Conservation (phyloP, 2,888 invertebrate genomes). For the Melitaea athalia region DNA sequence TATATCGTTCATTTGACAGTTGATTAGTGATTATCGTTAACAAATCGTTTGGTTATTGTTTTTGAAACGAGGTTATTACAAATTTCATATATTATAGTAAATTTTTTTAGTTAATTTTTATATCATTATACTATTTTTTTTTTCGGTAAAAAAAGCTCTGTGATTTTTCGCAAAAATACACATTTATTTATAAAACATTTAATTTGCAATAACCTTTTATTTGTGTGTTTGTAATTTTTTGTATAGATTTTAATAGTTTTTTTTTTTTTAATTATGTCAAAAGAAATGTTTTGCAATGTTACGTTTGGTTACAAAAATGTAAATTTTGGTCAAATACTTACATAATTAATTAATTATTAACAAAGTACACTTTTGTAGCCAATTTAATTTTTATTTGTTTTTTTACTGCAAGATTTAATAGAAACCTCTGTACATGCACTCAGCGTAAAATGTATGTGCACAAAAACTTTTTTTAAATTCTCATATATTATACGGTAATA, state of each 20-base stretch:
- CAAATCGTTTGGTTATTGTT: neutral
- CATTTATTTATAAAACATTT: neutral
- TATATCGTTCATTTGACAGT: neutral
- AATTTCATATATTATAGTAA: neutral
- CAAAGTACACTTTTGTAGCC: neutral
- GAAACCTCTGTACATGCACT: neutral
- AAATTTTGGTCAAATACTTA: neutral
- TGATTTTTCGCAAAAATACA: neutral
- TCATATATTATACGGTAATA: too few species aligned
- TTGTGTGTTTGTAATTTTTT: neutral
- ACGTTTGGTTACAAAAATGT: neutral
- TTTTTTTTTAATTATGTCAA: neutral
- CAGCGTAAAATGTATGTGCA: neutral
- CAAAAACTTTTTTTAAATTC: too few species aligned
- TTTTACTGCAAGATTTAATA: constrained; percentile 1
- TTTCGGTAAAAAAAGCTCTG: too few species aligned
- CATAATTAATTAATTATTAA: neutral
- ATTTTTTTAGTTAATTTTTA: too few species aligned
- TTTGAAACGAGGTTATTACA: neutral
- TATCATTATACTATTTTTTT: too few species aligned
- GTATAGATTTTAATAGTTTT: neutral
- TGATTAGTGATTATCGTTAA: neutral
- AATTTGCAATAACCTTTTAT: neutral
- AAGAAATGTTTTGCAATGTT: neutral
- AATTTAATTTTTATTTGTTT: neutral